Percentiles rank a stretch among this genome's conserved stretches.
Evolutionary conservation across 2,113 vertebrate genomes (phyloP).

Genomic region (Gila orcuttii): DNA sequence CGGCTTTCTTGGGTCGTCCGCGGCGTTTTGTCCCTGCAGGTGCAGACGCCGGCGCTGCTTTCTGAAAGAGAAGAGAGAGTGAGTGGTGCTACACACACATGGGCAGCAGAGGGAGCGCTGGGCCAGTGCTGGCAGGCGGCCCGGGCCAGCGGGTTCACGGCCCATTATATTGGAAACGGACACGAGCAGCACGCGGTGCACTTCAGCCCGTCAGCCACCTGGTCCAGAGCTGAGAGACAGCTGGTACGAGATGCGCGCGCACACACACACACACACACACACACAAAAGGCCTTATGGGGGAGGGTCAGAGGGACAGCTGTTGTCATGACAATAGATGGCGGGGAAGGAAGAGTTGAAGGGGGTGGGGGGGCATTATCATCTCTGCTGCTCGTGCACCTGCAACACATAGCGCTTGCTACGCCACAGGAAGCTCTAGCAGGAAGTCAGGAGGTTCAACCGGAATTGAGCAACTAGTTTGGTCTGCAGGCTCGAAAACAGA

Average conservation of each 20-base stretch:
- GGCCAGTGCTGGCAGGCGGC: conserved; percentile 57
- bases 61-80: conserved; percentile 70
- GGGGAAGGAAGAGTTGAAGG: conserved; percentile 69
- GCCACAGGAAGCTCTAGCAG: conserved; percentile 74
- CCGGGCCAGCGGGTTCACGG: conserved; percentile 79
- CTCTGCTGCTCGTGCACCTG: conserved; percentile 75
- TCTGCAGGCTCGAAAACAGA: conserved; percentile 19
- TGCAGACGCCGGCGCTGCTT: conserved; percentile 80
- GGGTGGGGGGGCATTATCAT: conserved; percentile 63
- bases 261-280: conserved; percentile 20
- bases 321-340: conserved; percentile 76
- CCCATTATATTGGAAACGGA: conserved; percentile 80
- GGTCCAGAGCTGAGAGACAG: conserved; percentile 78
- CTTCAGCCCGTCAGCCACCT: conserved; percentile 80
- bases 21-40: conserved; percentile 86
- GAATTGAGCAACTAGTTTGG: conserved; percentile 34
- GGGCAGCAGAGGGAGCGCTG: conserved; percentile 70
- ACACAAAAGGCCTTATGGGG: conserved; percentile 55
- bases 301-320: conserved; percentile 66
- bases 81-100: background rate
- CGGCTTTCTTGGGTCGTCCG: conserved; percentile 94
- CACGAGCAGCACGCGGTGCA: conserved; percentile 78
- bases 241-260: conserved; percentile 67
- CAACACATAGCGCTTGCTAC: conserved; percentile 66
- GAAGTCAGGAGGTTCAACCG: conserved; percentile 62